Base-by-base conservation (phyloP, 1,140 invertebrate genomes). In the Notospermus geniculatus region DNA sequence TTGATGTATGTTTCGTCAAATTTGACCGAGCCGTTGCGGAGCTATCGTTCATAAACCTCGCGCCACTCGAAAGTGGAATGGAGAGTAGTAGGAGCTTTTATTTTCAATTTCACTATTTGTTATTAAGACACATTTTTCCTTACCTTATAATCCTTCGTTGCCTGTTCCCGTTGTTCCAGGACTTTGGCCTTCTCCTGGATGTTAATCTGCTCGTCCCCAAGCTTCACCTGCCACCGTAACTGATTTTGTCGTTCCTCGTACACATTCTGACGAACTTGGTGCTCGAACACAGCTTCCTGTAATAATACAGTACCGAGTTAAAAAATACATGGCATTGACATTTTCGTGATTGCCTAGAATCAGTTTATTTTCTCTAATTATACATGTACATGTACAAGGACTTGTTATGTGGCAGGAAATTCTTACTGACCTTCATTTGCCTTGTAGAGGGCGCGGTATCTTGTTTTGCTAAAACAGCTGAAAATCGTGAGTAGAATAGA, bases 161-260 rank as follows among this genome's bases (percentile, higher is more conserved):
- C 71, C 19, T 70, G 60, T n/a, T 66, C 63, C 59, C 79, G 59
- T 15, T 68, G 67, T 1, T 69, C 63, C 41, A 79, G 54, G 9
- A 78, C 69, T 54, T 67, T 62, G 13, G 62, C 65, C 36, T 73
- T 62, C 15, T 70, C 66, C 23, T 72, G 64, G 25, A 63, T 64
- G 4, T 63, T 70, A n/a, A 82, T 74, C 30, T 72, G 72, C 15
- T 72, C 71, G 25, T 79, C 78, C 11, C 80, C 79, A 19, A 80
- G 41, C 60, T 78, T 80, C 0, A 77, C 73, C 65, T 82, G 80
- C 80, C 80, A 82, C 52, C 78, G 57, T 29, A 82, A 67, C 64
- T 82, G 78, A 63, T 82, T 82, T 65, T 80, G 79, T 54, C 79
- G 58, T 56, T 82, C 80, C 54, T 81, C 78, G 46, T 80, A 76